Conservation (phyloP, 2,888 invertebrate species). For the Parasteatoda lunata region DNA sequence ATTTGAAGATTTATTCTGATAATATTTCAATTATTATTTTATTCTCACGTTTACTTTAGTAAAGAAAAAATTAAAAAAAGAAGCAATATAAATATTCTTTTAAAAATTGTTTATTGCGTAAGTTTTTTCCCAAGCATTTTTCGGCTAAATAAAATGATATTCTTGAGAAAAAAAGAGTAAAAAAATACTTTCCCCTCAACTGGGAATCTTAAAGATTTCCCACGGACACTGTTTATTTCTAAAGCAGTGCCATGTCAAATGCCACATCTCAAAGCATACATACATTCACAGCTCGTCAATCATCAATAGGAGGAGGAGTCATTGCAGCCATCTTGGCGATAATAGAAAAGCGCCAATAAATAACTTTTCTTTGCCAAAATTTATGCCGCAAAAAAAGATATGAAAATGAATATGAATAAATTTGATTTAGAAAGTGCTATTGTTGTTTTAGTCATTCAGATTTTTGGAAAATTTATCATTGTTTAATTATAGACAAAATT, state of each 20-base stretch:
- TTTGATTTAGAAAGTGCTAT: too few species aligned
- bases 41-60: too few species aligned
- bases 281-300: conserved; percentile 56
- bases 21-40: too few species aligned
- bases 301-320: conserved; percentile 32
- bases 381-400: too few species aligned
- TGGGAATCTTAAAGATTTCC: conserved; percentile 44
- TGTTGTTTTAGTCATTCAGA: too few species aligned
- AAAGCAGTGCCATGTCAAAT: conserved; percentile 46
- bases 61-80: too few species aligned
- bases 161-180: background rate
- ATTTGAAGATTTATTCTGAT: too few species aligned
- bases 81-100: too few species aligned
- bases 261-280: conserved; percentile 26
- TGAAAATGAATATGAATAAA: too few species aligned
- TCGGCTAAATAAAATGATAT: background rate
- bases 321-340: background rate
- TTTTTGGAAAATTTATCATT: too few species aligned
- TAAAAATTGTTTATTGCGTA: background rate
- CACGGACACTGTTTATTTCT: conserved; percentile 63
- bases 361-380: too few species aligned
- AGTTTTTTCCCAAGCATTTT: background rate
- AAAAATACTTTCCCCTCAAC: conserved; percentile 10
- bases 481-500: too few species aligned
- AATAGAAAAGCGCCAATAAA: background rate